Base-by-base conservation (phyloP, 2,113 vertebrate species). In the Cepphus grylle region DNA sequence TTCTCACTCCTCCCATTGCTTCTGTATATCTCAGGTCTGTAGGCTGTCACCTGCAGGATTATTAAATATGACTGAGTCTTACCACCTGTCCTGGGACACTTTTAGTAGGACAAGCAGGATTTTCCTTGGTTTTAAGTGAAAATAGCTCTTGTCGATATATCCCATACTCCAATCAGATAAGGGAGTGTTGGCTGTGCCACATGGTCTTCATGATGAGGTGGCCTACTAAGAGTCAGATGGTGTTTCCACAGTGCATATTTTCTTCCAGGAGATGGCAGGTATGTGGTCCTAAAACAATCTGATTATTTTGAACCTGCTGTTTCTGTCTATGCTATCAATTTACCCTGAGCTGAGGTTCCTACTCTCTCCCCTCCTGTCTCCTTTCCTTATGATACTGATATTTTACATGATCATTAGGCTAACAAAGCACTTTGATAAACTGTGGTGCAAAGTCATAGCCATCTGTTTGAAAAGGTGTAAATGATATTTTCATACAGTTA, bases 141-240 rank as follows among this genome's bases (percentile, higher is more conserved):
- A 85, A 27, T 25, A 61, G 5, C 26, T 88, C 23, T 26, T 4
- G 20, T 23, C 9, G 77, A 23, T 55, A 8, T 25, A 59, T 49
- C 11, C 3, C 3, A 11, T 53, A 49, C 3, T 26, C 25, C 32
- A 83, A 2, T 34, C 16, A 22, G 34, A 5, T 23, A 52, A 59
- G 5, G 6, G 5, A 6, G 0, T 40, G 16, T 42, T 89, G 45
- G 4, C 25, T 84, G 16, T 32, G 11, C 14, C 10, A 4, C 0
- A 0, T 23, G 2, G 2, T 70, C 40, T 56, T 65, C 25, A 21
- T 15, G 62, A 50, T 5, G 8, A 29, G 9, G 9, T 3, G 8
- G 8, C 25, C 9, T 56, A 10, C 7, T 16, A 43, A 30, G 20
- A 34, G 5, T 55, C 30, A 50, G n/a, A 12, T 38, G 7, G 2